phyloP scores from a whole-genome alignment of 2,113 vertebrate genomes.

The Ammospiza caudacuta region DNA sequence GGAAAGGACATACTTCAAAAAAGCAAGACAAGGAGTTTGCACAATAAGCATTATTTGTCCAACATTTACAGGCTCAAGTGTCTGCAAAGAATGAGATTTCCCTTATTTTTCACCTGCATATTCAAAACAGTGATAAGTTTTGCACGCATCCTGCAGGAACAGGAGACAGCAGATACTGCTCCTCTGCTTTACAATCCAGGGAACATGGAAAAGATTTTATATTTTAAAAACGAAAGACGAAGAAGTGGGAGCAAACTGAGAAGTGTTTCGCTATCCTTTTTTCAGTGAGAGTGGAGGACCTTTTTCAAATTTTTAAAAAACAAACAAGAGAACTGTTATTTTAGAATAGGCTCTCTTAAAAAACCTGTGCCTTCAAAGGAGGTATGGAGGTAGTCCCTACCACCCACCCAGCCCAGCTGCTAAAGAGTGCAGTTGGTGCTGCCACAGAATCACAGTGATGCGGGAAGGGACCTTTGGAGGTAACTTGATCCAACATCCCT shows the following conservation, averaged over 20 bases:
- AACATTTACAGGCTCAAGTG: not conserved
- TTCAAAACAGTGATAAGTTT: not conserved
- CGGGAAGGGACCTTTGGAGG: not conserved
- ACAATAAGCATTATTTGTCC: not conserved
- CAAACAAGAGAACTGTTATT: not conserved
- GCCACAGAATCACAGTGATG: not conserved
- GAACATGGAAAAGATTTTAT: not conserved
- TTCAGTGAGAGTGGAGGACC: not conserved
- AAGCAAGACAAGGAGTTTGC: not conserved
- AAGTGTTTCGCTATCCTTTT: accelerated
- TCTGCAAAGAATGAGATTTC: not conserved
- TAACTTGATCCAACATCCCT: not conserved
- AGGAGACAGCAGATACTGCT: not conserved
- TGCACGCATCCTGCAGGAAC: not conserved
- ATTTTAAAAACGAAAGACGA: not conserved
- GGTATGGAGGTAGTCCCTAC: not conserved
- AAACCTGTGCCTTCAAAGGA: not conserved
- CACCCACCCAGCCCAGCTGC: not conserved
- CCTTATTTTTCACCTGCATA: not conserved
- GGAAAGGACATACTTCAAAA: not conserved
- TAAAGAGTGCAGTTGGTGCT: not conserved
- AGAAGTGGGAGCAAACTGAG: not conserved
- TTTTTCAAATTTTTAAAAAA: not conserved
- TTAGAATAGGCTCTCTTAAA: not conserved
- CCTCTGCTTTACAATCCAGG: not conserved